Base-by-base conservation (phyloP, 2,113 vertebrate genomes). In the Caloenas nicobarica region DNA sequence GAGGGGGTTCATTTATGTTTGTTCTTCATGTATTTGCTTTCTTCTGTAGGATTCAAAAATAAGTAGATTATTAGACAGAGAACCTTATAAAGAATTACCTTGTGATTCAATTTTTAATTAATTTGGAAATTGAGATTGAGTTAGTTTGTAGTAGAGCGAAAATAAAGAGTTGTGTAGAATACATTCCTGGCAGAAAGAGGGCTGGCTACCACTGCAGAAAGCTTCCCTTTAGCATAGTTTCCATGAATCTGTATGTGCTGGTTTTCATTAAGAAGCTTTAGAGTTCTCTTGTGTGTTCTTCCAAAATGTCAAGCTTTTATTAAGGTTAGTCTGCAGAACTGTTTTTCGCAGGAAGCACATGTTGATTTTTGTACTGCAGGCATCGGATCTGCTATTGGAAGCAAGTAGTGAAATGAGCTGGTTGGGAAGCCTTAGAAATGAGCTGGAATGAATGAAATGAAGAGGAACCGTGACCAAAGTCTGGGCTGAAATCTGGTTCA, bases 201-300 rank as follows among this genome's bases (percentile, higher is more conserved):
- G 44, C 76, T 95, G 94, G 88, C 86, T 96, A 13, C 53, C 24
- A 18, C 56, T 86, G 84, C 71, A 88, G 60, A 92, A 88, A 76
- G 57, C 94, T 96, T 95, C 84, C 76, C 64, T 96, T 96, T 91
- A 89, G 86, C 93, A 92, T 91, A 95, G 81, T 97, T 96, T 96
- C 96, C 93, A 79, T 86, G 70, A 81, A 69, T 92, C 81, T 92
- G n/a, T 64, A 38, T 64, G 62, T 93, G 84, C 93, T 97, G 96
- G 78, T 96, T 97, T 96, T 96, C 93, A 96, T 97, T 97, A 97
- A 91, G 83, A 51, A 91, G 57, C 81, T 97, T 95, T 82, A 76
- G 77, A 94, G 56, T 91, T 96, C 86, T 92, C 89, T 94, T 69
- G 44, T 93, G 90, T 89, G 78, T 88, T 94, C 91, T 91, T 82